These are phyloP conservation scores for Rhagologus leucostigma DNA, from an alignment of 2,113 vertebrate species.

Conservation along the genomic window DNA sequence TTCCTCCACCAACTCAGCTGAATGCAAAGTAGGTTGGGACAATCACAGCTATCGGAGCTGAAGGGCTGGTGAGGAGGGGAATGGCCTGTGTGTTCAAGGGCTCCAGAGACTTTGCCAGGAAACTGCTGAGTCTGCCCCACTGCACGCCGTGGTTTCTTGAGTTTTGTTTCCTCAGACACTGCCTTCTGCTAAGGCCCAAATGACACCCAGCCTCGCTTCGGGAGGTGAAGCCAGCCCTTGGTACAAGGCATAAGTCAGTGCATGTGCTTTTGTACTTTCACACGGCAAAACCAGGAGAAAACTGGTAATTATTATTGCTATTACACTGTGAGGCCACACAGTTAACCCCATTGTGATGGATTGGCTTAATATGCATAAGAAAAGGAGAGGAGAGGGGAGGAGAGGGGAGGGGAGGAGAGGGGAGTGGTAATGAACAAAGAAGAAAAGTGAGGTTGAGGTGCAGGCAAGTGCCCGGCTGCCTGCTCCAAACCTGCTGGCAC, in stretches of 20 bases:
- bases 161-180: neutral
- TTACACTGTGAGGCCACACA: neutral
- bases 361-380: neutral
- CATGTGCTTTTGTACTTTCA: neutral
- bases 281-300: neutral
- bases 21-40: neutral
- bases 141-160: rapidly evolving
- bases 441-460: neutral
- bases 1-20: neutral
- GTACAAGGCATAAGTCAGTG: neutral
- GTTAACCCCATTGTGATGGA: neutral
- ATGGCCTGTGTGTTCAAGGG: neutral
- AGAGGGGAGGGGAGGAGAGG: neutral
- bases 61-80: neutral
- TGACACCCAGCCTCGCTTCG: neutral
- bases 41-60: neutral
- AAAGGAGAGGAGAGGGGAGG: too few relatives aligned
- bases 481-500: neutral
- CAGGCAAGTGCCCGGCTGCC: neutral
- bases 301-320: neutral
- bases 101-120: neutral
- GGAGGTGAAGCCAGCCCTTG: neutral
- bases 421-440: neutral
- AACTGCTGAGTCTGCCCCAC: neutral
- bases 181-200: neutral